A percentile compares a stretch with the other conserved stretches of the same genome.
These are phyloP conservation scores for Agrilus planipennis DNA, from an alignment of 1,140 invertebrate species.

Conservation along the genomic window DNA sequence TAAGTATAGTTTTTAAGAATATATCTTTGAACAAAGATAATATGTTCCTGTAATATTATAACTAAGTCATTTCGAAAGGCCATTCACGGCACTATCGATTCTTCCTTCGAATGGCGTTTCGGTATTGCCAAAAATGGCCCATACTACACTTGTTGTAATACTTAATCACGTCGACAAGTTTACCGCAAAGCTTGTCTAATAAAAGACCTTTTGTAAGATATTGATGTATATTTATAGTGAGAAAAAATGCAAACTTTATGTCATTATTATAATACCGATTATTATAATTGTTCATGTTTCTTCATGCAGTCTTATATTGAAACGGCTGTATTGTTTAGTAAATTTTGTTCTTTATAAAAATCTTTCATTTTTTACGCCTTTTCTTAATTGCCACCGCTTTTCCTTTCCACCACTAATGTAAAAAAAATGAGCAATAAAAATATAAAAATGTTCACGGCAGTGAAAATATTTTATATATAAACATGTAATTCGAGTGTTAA, in stretches of 20 bases:
- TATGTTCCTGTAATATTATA: slow-evolving; percentile 38
- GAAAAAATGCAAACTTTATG: slow-evolving; percentile 24
- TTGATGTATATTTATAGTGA: slow-evolving; percentile 28
- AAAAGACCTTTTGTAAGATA: slow-evolving; percentile 33
- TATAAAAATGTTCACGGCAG: background rate
- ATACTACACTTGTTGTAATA: slow-evolving; percentile 21
- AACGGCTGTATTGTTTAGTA: slow-evolving; percentile 34
- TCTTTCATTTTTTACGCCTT: slow-evolving; percentile 19
- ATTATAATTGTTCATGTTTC: slow-evolving; percentile 29
- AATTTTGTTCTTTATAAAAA: slow-evolving; percentile 24
- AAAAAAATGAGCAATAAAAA: background rate
- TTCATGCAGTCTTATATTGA: slow-evolving; percentile 28
- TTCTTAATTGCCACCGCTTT: slow-evolving; percentile 7
- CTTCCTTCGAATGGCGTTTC: slow-evolving; percentile 3
- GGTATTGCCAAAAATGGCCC: slow-evolving; percentile 1
- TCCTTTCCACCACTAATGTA: background rate
- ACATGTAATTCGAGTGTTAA: slow-evolving; percentile 1
- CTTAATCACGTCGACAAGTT: slow-evolving; percentile 30
- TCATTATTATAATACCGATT: slow-evolving; percentile 22
- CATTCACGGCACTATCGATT: too few relatives aligned
- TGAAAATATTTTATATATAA: background rate
- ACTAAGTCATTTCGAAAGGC: slow-evolving; percentile 38
- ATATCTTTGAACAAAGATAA: slow-evolving; percentile 33
- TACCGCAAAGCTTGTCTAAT: slow-evolving; percentile 22
- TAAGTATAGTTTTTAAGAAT: slow-evolving; percentile 10